phyloP scores from a whole-genome alignment of 2,797 vertebrate genomes.

The Tragelaphus eurycerus region DNA sequence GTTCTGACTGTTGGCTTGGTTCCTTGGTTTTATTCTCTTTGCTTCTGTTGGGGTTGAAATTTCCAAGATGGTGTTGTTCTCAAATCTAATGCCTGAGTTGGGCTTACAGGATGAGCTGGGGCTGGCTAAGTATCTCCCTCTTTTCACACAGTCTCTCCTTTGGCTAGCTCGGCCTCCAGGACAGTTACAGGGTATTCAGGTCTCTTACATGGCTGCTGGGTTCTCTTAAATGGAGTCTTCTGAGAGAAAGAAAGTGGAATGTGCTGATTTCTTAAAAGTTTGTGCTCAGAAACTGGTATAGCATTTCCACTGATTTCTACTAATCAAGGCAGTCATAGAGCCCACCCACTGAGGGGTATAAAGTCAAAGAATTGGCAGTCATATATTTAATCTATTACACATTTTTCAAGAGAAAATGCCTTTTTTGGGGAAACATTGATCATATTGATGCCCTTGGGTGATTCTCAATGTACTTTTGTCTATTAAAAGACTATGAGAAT shows the following conservation, averaged over 20 bases:
- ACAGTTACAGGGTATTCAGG: neutral
- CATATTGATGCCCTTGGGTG: neutral
- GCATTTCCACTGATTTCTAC: neutral
- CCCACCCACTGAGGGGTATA: neutral
- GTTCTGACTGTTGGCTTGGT: neutral
- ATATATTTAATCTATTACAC: neutral
- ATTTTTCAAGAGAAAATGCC: neutral
- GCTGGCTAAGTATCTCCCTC: neutral
- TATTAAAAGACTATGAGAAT: slow-evolving; percentile 3
- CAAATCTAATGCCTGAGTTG: neutral
- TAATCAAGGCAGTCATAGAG: neutral
- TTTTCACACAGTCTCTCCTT: neutral
- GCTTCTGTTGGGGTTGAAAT: neutral
- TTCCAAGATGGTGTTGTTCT: neutral
- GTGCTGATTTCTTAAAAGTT: neutral
- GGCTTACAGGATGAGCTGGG: neutral
- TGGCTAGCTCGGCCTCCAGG: neutral
- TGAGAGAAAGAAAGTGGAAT: neutral
- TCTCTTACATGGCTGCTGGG: neutral
- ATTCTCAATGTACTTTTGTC: neutral
- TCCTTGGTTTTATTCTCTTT: neutral
- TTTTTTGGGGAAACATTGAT: neutral
- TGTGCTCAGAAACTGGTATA: neutral
- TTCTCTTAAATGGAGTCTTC: neutral
- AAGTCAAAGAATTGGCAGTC: neutral